These are phyloP conservation scores for Crypturellus undulatus DNA, from an alignment of 2,113 vertebrate genomes.

Conservation along the genomic window DNA sequence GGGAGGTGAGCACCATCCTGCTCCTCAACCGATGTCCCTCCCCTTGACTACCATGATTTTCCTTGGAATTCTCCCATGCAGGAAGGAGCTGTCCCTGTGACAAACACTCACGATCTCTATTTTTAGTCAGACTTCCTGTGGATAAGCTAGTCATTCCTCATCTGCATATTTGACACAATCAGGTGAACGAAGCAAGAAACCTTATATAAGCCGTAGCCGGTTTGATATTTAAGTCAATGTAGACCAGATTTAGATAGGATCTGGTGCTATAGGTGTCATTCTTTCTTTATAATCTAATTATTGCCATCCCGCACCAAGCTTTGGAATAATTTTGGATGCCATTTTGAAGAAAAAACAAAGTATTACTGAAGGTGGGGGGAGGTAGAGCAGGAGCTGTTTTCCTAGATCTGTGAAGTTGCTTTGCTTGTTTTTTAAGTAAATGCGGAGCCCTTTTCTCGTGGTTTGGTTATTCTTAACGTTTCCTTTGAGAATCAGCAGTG, in stretches of 20 bases:
- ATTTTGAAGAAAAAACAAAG: not conserved
- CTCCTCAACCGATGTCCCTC: not conserved
- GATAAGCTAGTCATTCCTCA: not conserved
- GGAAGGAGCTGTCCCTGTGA: not conserved
- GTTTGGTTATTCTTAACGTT: not conserved
- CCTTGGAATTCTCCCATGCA: not conserved
- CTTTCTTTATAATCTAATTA: not conserved
- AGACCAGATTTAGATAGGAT: not conserved
- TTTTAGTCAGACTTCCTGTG: not conserved
- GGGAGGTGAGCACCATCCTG: not conserved
- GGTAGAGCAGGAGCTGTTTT: not conserved
- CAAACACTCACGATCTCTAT: not conserved
- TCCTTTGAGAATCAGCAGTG: not conserved
- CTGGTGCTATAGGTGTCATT: not conserved
- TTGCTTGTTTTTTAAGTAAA: not conserved
- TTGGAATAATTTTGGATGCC: not conserved
- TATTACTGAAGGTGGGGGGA: not conserved
- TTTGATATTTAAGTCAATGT: not conserved
- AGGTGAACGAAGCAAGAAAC: not conserved
- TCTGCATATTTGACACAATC: not conserved
- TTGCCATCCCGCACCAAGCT: not conserved
- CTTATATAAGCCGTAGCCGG: not conserved
- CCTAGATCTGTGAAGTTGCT: not conserved
- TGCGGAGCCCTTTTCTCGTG: not conserved
- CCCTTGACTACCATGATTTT: fast-evolving